Base-by-base conservation (phyloP, 2,113 vertebrate genomes). In the Merops nubicus region DNA sequence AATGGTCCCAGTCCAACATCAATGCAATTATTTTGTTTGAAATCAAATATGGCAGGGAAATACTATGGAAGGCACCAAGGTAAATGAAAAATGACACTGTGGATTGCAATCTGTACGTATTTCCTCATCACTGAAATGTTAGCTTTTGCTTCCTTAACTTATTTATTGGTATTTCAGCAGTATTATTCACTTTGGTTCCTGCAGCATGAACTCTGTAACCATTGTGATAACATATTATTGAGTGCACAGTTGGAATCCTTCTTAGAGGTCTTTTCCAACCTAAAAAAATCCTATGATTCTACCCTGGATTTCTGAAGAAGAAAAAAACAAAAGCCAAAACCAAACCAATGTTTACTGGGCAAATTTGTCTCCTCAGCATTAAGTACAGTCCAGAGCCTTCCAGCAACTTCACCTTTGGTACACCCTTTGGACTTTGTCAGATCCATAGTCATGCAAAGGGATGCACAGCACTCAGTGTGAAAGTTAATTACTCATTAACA, bases 101-200 rank as follows among this genome's bases (percentile, higher is more conserved):
- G 19, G 28, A 26, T 3, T 57, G 6, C 26, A 54, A 15, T 17
- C 22, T 0, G 0, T 42, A 19, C 0, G 0, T 54, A 31, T 14
- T 59, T 70, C 23, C 26, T 56, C 10, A 6, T 1, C 29, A 50
- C 73, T 62, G 12, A 45, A 82, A 40, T 16, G 45, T 21, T 4
- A 48, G 17, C 31, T 77, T 48, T 36, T 69, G 42, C 31, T 80
- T 86, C 84, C 45, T 74, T 50, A 43, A 11, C 21, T 62, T 73
- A 31, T 50, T 85, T 48, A 48, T n/a, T n/a, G 31, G n/a, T 26
- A 38, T 43, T 89, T 70, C 34, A 33, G 33, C 0, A 88, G 53
- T n/a, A n/a, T n/a, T n/a, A n/a, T 43, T 47, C 33, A 34, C 34
- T 76, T 7, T 7, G 6, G 25, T 31, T 75, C 34, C 28, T 2